Evolutionary conservation across 1,140 invertebrate genomes (phyloP), one percentile per base, ranked within the genome.

Genomic region (Polypedilum pembai): DNA sequence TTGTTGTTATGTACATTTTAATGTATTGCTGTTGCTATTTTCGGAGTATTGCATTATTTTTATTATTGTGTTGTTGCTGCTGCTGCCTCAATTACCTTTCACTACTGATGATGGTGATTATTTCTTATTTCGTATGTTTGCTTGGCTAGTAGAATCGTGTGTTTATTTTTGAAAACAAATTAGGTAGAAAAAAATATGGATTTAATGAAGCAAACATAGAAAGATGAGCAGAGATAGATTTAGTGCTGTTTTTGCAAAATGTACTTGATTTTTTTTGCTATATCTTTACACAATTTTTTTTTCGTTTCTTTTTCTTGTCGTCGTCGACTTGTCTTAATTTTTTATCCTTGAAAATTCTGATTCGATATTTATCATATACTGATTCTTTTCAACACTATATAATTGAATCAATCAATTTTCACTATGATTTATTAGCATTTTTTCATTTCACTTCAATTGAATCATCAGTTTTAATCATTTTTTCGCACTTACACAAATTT

Each of bases 401-500:
- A 56, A 15, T 56, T 56, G n/a, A 4, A 56, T 12, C n/a, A 56
- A 56, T n/a, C 12, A n/a, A 56, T 12, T 33, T 56, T 56, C 45
- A 56, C 45, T 15, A 56, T 12, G 10, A 56, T 56, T 8, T 56
- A 56, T 56, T 56, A 12, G n/a, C 12, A 56, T 56, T 56, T 12
- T 8, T 56, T 56, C 45, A 56, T n/a, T 56, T 56, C 45, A n/a
- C 45, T 56, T 3, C 12, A 56, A n/a, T 56, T 56, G 45, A 56
- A 56, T 56, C 45, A 56, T 12, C 45, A 56, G n/a, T 56, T 56
- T 56, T n/a, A 56, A 56, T 56, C 12, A 56, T 56, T 56, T 56
- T 56, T 56, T 56, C 12, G n/a, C 45, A n/a, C 45, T n/a, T 56
- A 12, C 45, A 56, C 45, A n/a, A 56, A 56, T 56, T 56, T 56